These are phyloP conservation scores for Xyrichtys novacula DNA, from an alignment of 2,797 vertebrate species.

Conservation along the genomic window DNA sequence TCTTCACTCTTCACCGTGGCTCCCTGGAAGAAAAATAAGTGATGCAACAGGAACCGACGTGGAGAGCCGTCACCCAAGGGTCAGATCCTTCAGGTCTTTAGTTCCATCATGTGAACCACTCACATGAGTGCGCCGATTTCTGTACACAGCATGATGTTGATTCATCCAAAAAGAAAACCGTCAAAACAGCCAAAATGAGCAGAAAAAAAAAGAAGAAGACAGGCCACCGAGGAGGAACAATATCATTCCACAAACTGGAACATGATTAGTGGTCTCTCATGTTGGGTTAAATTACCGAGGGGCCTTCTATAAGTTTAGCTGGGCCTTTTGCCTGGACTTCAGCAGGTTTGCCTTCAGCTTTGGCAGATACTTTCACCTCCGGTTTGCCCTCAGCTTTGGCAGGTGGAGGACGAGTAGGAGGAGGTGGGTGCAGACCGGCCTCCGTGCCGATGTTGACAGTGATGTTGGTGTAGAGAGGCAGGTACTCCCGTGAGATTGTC, in stretches of 20 bases:
- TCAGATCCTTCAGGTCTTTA: constrained; percentile 3
- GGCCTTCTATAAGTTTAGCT: constrained; percentile 37
- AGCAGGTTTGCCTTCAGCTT: constrained; percentile 16
- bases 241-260: constrained; percentile 15
- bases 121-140: neutral
- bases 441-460: constrained; percentile 86
- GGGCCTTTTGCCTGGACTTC: neutral
- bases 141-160: constrained; percentile 14
- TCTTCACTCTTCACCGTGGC: constrained; percentile 33
- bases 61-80: constrained; percentile 18
- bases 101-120: neutral
- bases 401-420: neutral
- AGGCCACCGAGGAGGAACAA: constrained; percentile 13
- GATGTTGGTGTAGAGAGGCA: constrained; percentile 88
- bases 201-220: neutral
- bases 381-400: constrained; percentile 31
- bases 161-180: constrained; percentile 18
- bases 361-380: neutral
- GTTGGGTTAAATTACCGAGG: neutral
- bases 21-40: constrained; percentile 54
- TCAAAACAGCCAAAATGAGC: constrained; percentile 9
- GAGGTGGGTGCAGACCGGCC: constrained; percentile 59
- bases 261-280: neutral
- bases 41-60: constrained; percentile 12
- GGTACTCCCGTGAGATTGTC: constrained; percentile 79